Percentiles rank a stretch among this genome's conserved stretches.
Conservation (phyloP, 1,140 invertebrate genomes). For the Drosophila guanche region DNA sequence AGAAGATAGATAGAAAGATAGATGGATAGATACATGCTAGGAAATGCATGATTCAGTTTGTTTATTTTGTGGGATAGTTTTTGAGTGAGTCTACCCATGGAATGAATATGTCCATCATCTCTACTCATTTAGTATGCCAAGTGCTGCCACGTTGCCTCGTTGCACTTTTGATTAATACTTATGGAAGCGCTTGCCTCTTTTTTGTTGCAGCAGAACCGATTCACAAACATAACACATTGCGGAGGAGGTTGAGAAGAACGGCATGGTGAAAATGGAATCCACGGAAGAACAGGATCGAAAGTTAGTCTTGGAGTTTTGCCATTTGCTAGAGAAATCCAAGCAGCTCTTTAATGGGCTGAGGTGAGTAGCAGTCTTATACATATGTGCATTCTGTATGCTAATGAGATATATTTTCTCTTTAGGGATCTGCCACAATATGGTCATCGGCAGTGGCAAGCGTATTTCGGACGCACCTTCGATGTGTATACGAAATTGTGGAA, state of each 20-base stretch:
- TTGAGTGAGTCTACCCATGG: background rate
- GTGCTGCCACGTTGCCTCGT: background rate
- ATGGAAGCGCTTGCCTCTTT: background rate
- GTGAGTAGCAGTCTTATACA: slow-evolving; percentile 83
- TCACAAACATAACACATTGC: slow-evolving; percentile 79
- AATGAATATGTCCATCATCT: background rate
- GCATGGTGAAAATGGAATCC: slow-evolving; percentile 87
- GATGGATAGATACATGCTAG: slow-evolving; percentile 31
- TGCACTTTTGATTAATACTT: slow-evolving; percentile 1
- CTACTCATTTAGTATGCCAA: slow-evolving; percentile 29
- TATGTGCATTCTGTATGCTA: background rate
- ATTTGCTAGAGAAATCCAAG: slow-evolving; percentile 98
- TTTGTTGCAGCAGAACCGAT: slow-evolving; percentile 55
- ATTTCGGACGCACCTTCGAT: slow-evolving; percentile 98
- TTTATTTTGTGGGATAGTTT: slow-evolving; percentile 34
- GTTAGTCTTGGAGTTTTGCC: slow-evolving; percentile 98
- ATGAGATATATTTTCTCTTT: slow-evolving; percentile 15
- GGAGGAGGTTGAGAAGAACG: slow-evolving; percentile 76
- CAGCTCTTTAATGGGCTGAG: slow-evolving; percentile 98
- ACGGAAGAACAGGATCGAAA: slow-evolving; percentile 95
- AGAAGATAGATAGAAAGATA: slow-evolving; percentile 20
- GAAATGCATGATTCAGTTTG: slow-evolving; percentile 39
- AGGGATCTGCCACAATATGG: slow-evolving; percentile 98
- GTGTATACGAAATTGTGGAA: slow-evolving; percentile 99
- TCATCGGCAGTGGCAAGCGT: slow-evolving; percentile 98